Conservation (phyloP, 2,888 invertebrate genomes). For the Molanna angustata region DNA sequence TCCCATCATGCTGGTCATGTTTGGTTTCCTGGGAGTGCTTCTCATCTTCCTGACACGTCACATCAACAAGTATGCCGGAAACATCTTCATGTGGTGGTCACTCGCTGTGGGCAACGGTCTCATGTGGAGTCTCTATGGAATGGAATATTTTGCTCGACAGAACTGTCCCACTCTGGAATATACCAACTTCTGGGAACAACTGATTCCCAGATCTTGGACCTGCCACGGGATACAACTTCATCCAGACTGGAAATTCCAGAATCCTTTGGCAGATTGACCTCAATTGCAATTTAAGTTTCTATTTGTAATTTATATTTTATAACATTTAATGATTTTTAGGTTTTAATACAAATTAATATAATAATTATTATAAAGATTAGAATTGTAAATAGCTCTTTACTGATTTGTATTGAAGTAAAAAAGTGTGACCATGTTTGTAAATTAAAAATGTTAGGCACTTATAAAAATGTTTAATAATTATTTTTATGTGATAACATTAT, state of each 20-base stretch:
- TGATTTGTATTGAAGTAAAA: too few species aligned
- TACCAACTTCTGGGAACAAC: conserved; percentile 41
- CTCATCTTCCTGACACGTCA: conserved; percentile 54
- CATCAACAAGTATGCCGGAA: conserved; percentile 43
- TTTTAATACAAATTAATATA: too few species aligned
- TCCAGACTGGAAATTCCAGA: conserved; percentile 9
- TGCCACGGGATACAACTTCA: conserved; percentile 36
- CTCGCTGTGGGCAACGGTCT: conserved; percentile 76
- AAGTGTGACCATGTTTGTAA: too few species aligned
- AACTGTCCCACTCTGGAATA: conserved; percentile 60
- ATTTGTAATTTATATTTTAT: too few species aligned
- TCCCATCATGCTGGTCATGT: conserved; percentile 78
- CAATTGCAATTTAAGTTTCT: too few species aligned
- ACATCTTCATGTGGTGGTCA: conserved; percentile 81
- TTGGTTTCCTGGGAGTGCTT: conserved; percentile 66
- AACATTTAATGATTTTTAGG: too few species aligned
- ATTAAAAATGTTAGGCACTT: too few species aligned
- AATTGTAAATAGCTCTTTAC: too few species aligned
- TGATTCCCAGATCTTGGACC: conserved; percentile 53
- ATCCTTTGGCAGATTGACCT: not conserved
- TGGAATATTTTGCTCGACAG: conserved; percentile 81
- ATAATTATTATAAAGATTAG: too few species aligned
- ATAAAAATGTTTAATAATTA: too few species aligned
- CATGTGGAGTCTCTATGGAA: conserved; percentile 72
- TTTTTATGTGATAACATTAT: too few species aligned